Evolutionary conservation across 2,113 vertebrate genomes (phyloP), one percentile per base, ranked within the genome.

Genomic region (Triplophysa tibetana): DNA sequence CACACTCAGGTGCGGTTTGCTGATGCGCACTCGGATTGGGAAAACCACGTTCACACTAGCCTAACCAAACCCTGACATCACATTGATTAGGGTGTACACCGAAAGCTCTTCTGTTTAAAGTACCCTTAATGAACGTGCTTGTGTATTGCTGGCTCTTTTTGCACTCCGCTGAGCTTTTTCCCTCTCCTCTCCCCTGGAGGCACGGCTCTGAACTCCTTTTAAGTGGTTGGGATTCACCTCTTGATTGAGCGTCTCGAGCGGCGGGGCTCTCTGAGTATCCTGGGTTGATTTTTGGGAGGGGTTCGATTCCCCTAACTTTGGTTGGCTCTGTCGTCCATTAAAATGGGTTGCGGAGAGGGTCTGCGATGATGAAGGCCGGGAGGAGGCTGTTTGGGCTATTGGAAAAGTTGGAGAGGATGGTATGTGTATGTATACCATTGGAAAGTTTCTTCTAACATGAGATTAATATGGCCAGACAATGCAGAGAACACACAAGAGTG

Each of bases 161-260:
- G 69, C 58, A 78, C 60, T 82, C 77, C 76, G 41, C 76, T 82
- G 77, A 80, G 75, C 64, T 66, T 21, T 63, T 82, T 72, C 61
- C 33, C 72, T 85, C 26, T 67, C 60, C 62, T 75, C 69, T 41
- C 61, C 77, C 66, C 80, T 65, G 58, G 83, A 66, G 80, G 50
- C 56, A 63, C 43, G 52, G 63, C 72, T 84, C 78, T 66, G 79
- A 77, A 70, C 72, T 63, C 52, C 16, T 74, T 82, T 70, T 82
- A 82, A 85, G 77, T 82, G 80, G 38, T 79, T 48, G 52, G 83
- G 83, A 79, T 80, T 85, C 83, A 77, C 50, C 52, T 80, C 12
- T 45, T 82, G 77, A 82, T 82, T 82, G 61, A 74, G 60, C 21
- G 61, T 85, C 80, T 85, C 80, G 3, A 69, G 80, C n/a, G 83